These are phyloP conservation scores for Azemiops feae DNA, from an alignment of 2,113 vertebrate genomes.

Conservation along the genomic window DNA sequence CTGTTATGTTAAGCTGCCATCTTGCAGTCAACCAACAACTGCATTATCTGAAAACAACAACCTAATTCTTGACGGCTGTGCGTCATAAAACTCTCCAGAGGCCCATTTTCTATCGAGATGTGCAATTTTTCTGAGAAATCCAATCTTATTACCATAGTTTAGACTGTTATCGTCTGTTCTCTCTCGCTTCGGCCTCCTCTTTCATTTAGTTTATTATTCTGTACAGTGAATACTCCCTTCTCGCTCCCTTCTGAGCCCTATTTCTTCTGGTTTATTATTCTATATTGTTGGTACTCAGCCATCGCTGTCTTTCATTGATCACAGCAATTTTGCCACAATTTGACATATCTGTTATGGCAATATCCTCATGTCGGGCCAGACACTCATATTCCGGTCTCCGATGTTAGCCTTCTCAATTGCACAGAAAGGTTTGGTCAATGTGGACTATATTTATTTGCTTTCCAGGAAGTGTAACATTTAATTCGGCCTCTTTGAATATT, in stretches of 20 bases:
- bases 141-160: not conserved
- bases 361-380: slow-evolving; percentile 1
- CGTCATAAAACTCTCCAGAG: not conserved
- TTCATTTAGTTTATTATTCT: not conserved
- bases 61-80: not conserved
- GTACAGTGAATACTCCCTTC: not conserved
- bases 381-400: not conserved
- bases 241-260: not conserved
- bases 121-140: not conserved
- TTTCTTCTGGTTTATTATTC: not conserved
- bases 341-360: slow-evolving; percentile 20
- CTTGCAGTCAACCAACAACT: not conserved
- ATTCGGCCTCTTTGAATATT: not conserved
- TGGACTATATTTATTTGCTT: not conserved
- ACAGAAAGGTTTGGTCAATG: not conserved
- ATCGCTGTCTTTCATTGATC: not conserved
- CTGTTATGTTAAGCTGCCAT: not conserved
- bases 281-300: not conserved
- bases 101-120: not conserved
- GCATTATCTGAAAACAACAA: not conserved
- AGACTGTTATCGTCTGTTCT: no score
- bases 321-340: not conserved
- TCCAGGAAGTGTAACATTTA: not conserved
- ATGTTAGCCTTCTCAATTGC: not conserved
- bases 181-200: no score